phyloP scores from a whole-genome alignment of 2,113 vertebrate species.

The Baryphthengus martii region DNA sequence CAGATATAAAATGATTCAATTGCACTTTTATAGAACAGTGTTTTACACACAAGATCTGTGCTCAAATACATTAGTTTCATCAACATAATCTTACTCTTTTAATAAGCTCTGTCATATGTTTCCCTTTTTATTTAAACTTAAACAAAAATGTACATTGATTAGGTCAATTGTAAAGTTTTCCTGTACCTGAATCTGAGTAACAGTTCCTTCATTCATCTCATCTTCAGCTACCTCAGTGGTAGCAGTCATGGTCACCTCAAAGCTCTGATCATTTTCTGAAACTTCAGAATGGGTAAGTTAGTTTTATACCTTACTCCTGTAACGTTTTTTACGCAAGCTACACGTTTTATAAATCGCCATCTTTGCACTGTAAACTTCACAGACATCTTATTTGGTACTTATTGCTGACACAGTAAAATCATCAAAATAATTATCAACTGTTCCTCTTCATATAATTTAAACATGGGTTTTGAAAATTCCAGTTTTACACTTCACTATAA shows the following conservation, averaged over 20 bases:
- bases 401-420: neutral
- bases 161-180: neutral
- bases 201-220: slow-evolving; percentile 85
- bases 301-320: neutral
- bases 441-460: neutral
- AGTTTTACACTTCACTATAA: neutral
- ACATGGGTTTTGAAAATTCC: neutral
- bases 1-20: neutral
- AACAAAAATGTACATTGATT: neutral
- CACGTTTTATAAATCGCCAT: neutral
- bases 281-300: slow-evolving; percentile 70
- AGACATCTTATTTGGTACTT: neutral
- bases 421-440: neutral
- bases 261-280: slow-evolving; percentile 91
- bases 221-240: slow-evolving; percentile 86
- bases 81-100: neutral
- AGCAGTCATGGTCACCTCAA: slow-evolving; percentile 97
- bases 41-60: neutral
- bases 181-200: slow-evolving; percentile 90
- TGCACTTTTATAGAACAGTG: neutral
- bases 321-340: neutral
- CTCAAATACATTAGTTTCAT: neutral
- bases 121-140: neutral
- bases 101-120: neutral
- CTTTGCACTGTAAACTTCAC: neutral